Percentiles rank a stretch among this genome's conserved stretches.
Evolutionary conservation across 2,888 invertebrate species (phyloP).

Genomic region (Monochamus alternatus): DNA sequence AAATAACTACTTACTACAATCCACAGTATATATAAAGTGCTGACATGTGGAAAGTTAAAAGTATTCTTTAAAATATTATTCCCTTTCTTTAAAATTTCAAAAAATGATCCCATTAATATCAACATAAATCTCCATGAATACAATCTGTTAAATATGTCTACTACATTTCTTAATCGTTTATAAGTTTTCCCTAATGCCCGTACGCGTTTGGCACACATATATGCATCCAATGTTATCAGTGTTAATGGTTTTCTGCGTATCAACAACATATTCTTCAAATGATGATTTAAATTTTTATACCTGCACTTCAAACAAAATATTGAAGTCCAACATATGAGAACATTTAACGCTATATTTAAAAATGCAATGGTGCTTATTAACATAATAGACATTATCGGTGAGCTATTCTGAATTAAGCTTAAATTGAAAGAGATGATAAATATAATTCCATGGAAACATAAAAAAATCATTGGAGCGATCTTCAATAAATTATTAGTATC

Average conservation of each 20-base stretch:
- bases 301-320: constrained; percentile 11
- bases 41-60: background rate
- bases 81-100: background rate
- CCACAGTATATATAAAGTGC: background rate
- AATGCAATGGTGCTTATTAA: background rate
- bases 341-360: background rate
- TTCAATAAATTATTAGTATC: background rate
- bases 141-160: background rate
- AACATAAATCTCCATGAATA: constrained; percentile 14
- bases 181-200: constrained; percentile 15
- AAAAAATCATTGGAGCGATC: background rate
- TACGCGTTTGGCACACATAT: background rate
- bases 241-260: background rate
- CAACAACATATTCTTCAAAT: constrained; percentile 1
- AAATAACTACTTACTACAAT: constrained; percentile 6
- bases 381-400: background rate
- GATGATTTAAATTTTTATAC: constrained; percentile 15
- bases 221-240: constrained; percentile 4
- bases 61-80: background rate
- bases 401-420: background rate
- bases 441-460: background rate
- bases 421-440: background rate
- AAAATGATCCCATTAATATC: background rate
- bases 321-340: background rate
- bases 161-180: background rate